These are phyloP conservation scores for Gavialis gangeticus DNA, from an alignment of 2,113 vertebrate genomes.

Conservation along the genomic window DNA sequence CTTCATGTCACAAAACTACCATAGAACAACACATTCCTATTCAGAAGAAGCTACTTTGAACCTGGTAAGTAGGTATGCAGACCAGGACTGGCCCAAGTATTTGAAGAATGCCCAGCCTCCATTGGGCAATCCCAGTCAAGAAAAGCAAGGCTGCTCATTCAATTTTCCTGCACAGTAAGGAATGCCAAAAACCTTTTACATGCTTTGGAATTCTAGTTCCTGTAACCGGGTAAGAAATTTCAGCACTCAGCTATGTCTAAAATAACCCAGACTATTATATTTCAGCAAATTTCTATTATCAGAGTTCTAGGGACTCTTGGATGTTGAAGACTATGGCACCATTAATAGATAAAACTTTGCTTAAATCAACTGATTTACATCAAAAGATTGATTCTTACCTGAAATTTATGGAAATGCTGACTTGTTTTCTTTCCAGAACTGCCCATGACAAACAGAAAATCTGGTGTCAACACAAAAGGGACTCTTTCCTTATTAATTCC, in stretches of 20 bases:
- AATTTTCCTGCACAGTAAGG: neutral
- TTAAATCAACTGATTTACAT: neutral
- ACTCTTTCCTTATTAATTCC: conserved; percentile 98
- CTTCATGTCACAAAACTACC: no score
- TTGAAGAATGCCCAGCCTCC: neutral
- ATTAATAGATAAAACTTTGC: neutral
- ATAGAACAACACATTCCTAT: no score
- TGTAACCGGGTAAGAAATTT: neutral
- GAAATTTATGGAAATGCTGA: conserved; percentile 94
- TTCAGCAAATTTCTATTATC: conserved; percentile 1
- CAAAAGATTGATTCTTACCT: conserved; percentile 81
- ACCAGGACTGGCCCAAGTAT: no score
- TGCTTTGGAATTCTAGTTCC: conserved; percentile 30
- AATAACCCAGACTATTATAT: neutral
- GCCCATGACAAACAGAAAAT: conserved; percentile 98
- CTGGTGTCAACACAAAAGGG: conserved; percentile 96
- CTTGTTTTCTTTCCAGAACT: conserved; percentile 95
- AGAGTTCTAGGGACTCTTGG: conserved; percentile 20
- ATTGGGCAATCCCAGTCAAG: neutral
- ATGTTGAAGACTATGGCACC: conserved; percentile 17
- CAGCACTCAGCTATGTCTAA: conserved; percentile 13
- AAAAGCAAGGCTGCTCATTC: neutral
- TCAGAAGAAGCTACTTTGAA: no score
- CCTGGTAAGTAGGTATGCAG: no score
- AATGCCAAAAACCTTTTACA: no score